Base-by-base conservation (phyloP, 1,140 invertebrate genomes). In the Lutraria rhynchaena region DNA sequence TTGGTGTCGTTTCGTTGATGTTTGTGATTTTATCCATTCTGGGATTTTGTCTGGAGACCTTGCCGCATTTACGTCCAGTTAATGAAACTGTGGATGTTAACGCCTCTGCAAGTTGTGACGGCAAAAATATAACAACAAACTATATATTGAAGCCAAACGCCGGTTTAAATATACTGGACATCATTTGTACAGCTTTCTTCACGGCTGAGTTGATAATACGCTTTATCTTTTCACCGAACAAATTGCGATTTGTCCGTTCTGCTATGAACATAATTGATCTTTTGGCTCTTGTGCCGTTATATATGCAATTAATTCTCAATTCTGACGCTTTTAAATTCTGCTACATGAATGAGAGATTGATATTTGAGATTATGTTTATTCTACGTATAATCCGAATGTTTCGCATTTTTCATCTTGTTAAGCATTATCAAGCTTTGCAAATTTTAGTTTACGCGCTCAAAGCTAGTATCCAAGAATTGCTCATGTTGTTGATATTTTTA, bases 401-500 rank as follows among this genome's bases (percentile, higher is more conserved):
- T 75, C 85, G 90, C 11, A 89, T 90, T 73, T 91, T 91, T 83
- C 90, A 90, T 82, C 82, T 91, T 19, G 87, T 90, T 13, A 87
- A 88, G 65, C 88, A 90, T 67, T 90, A 91, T 76, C 88, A 88
- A 70, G 89, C 89, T 19, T 78, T 91, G 19, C 86, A 89, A 70
- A 89, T 91, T 61, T 84, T 91, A 70, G 86, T 91, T 11, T 89
- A 90, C 65, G 81, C 89, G 41, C 83, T 92, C 58, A 90, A 90
- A 74, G 89, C 89, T 37, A 91, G 89, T 65, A 77, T 91, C 31
- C 89, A 90, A 44, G 91, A 92, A 81, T 80, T 92, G 46, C 73
- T 90, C 33, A 94, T 99, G 82, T 93, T 99, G 84, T 97, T 99
- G 90, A 99, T 99, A 94, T 99, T 99, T 94, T 95, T 99, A 86